Evolutionary conservation across 2,888 invertebrate genomes (phyloP).

Genomic region (Athalia cordata): DNA sequence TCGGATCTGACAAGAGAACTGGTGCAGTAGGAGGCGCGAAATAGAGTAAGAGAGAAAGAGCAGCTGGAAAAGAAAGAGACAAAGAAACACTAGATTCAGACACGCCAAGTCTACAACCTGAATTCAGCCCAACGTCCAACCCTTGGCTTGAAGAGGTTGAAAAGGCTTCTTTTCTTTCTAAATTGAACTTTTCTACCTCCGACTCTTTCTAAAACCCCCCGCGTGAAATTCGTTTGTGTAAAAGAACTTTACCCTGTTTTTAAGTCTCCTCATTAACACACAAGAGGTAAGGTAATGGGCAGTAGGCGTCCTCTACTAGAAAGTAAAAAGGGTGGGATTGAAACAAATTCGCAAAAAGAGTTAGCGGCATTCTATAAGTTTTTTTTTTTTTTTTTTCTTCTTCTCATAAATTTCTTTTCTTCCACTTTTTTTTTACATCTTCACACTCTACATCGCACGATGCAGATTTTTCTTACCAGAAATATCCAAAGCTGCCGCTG

Average conservation of each 20-base stretch:
- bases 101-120: constrained; percentile 2
- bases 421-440: too few species aligned
- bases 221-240: constrained; percentile 9
- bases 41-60: too few species aligned
- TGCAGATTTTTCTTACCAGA: too few species aligned
- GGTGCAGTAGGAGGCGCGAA: too few species aligned
- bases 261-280: constrained; percentile 8
- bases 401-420: too few species aligned
- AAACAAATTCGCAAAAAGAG: not conserved
- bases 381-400: not conserved
- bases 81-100: constrained; percentile 14
- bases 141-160: constrained; percentile 32
- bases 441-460: too few species aligned
- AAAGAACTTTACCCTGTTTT: constrained; percentile 5
- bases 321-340: not conserved
- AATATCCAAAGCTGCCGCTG: too few species aligned
- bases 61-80: not conserved
- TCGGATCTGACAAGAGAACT: too few species aligned
- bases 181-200: constrained; percentile 24
- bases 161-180: constrained; percentile 1
- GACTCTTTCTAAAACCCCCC: not conserved
- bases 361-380: not conserved
- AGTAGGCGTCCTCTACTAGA: not conserved
- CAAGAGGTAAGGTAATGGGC: not conserved
- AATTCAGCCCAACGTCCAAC: not conserved